Evolutionary conservation across 35 echinoderm and acorn worm genomes (phyloP).

Genomic region (Diadema setosum): DNA sequence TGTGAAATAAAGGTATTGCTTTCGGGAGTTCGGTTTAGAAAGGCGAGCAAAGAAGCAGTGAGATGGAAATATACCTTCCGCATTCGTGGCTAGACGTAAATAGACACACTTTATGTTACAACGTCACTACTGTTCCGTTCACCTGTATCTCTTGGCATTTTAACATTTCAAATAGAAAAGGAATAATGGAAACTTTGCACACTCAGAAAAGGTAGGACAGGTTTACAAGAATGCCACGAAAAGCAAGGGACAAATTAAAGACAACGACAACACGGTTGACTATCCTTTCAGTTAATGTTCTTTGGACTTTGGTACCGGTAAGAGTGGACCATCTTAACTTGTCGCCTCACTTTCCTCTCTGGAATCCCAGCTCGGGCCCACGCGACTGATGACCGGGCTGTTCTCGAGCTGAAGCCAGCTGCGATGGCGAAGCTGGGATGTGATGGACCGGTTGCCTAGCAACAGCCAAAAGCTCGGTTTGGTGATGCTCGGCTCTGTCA

Average conservation of each 20-base stretch:
- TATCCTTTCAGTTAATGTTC: background rate
- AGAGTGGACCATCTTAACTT: too few relatives aligned
- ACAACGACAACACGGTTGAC: background rate
- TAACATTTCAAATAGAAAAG: too few relatives aligned
- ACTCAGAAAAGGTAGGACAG: background rate
- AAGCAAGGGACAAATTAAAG: background rate
- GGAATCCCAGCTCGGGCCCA: background rate
- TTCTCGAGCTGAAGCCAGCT: constrained; percentile 55
- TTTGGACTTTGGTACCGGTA: too few relatives aligned
- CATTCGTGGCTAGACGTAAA: too few relatives aligned
- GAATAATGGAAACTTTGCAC: too few relatives aligned
- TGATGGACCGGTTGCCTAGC: constrained; percentile 44
- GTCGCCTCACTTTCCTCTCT: background rate
- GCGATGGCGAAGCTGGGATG: constrained; percentile 41
- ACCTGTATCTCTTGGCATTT: too few relatives aligned
- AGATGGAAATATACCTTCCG: too few relatives aligned
- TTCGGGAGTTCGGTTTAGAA: too few relatives aligned
- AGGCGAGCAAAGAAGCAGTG: too few relatives aligned
- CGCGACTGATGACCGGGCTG: constrained; percentile 20
- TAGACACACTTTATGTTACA: too few relatives aligned
- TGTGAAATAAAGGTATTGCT: too few relatives aligned
- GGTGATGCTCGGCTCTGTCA: constrained; percentile 35
- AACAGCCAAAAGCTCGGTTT: constrained; percentile 49
- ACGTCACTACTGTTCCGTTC: too few relatives aligned
- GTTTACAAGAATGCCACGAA: background rate